Conservation (phyloP, 2,888 invertebrate species). For the Lasioglossum zephyrum region DNA sequence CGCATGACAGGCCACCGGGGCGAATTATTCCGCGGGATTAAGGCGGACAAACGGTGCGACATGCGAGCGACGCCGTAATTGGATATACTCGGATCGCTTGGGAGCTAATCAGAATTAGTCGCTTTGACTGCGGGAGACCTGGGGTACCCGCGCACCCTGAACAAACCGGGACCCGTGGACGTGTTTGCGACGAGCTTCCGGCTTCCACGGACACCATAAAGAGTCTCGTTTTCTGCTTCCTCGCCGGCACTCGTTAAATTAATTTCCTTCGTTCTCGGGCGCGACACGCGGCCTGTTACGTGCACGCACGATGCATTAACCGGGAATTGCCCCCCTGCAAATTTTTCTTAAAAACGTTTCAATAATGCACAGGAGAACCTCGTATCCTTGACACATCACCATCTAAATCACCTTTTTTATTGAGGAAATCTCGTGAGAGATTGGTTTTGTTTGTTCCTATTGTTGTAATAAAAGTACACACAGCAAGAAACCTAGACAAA, state of each 20-base stretch:
- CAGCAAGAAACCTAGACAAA: too few species aligned
- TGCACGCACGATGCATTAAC: neutral
- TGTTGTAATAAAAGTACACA: too few species aligned
- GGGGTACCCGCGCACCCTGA: conserved; percentile 24
- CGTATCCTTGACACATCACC: too few species aligned
- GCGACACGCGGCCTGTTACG: neutral
- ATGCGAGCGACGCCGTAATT: conserved; percentile 68
- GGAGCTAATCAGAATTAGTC: conserved; percentile 70
- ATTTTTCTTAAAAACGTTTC: neutral
- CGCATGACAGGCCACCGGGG: conserved; percentile 60
- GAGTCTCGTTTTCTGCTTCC: neutral
- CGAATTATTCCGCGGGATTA: conserved; percentile 72
- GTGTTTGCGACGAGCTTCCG: conserved; percentile 28
- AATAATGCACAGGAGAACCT: neutral
- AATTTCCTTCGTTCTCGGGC: neutral
- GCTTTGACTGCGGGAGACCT: conserved; percentile 54
- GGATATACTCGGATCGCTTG: conserved; percentile 71
- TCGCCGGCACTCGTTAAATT: neutral
- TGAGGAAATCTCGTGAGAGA: too few species aligned
- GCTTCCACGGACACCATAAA: neutral
- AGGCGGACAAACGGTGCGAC: conserved; percentile 62
- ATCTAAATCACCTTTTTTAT: too few species aligned
- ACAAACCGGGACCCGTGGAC: conserved; percentile 52
- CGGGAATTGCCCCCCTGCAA: neutral
- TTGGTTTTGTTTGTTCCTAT: too few species aligned